Conservation (phyloP, 2,888 invertebrate species). For the Drosophila greeni region DNA sequence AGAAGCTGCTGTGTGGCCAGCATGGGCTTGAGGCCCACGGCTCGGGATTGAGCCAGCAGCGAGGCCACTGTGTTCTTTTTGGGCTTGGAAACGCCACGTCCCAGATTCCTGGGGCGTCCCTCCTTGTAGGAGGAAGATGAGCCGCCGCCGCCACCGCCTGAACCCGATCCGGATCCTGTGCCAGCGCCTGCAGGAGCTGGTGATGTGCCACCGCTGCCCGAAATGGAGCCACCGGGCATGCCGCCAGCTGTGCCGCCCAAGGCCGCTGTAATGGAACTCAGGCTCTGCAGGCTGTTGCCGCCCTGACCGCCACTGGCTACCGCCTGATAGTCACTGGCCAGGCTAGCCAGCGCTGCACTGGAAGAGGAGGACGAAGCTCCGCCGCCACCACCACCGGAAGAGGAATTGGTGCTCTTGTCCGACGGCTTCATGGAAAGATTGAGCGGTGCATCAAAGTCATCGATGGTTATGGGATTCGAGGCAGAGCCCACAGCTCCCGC, state of each 20-base stretch:
- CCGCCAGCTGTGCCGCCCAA: slow-evolving; percentile 72
- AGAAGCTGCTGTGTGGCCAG: slow-evolving; percentile 85
- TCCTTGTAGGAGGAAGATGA: slow-evolving; percentile 81
- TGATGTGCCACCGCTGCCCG: slow-evolving; percentile 61
- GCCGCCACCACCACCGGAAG: background rate
- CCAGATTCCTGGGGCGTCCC: slow-evolving; percentile 89
- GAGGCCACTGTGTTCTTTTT: slow-evolving; percentile 96
- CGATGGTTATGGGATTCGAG: slow-evolving; percentile 79
- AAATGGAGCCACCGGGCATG: slow-evolving; percentile 60
- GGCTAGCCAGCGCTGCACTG: slow-evolving; percentile 36
- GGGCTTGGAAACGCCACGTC: slow-evolving; percentile 92
- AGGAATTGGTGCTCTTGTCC: slow-evolving; percentile 64
- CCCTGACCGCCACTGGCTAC: slow-evolving; percentile 35
- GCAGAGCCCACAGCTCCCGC: slow-evolving; percentile 68
- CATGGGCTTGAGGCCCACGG: slow-evolving; percentile 88
- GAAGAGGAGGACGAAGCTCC: slow-evolving; percentile 22
- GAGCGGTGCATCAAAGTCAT: slow-evolving; percentile 87
- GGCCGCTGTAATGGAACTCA: slow-evolving; percentile 79
- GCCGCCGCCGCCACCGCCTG: slow-evolving; percentile 16
- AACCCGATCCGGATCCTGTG: slow-evolving; percentile 47
- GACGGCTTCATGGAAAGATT: slow-evolving; percentile 89
- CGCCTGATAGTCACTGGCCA: slow-evolving; percentile 57
- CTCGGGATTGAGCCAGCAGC: slow-evolving; percentile 90
- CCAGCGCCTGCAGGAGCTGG: slow-evolving; percentile 50
- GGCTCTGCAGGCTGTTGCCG: slow-evolving; percentile 76